Conservation (phyloP, 2,797 vertebrate genomes). For the Acrossocheilus fasciatus region DNA sequence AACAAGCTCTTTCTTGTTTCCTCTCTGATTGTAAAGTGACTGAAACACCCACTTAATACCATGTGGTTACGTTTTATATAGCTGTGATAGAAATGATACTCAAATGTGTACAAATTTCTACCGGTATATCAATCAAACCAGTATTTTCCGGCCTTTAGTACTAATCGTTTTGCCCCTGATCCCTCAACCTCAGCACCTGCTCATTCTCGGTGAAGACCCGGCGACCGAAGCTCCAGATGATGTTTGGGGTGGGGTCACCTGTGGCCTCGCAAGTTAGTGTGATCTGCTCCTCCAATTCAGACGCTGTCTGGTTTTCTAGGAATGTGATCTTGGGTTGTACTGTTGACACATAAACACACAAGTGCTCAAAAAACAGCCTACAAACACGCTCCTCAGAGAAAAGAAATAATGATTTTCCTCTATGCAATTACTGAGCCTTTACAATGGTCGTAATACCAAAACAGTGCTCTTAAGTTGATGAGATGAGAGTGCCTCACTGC, state of each 20-base stretch:
- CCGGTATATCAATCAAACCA: background rate
- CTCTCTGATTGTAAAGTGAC: background rate
- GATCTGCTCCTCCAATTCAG: constrained; percentile 92
- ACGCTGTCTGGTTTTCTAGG: constrained; percentile 92
- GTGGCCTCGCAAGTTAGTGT: constrained; percentile 95
- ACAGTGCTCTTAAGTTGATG: constrained; percentile 27
- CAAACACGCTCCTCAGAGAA: background rate
- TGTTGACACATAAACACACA: constrained; percentile 63
- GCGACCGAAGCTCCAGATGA: constrained; percentile 92
- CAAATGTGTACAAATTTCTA: constrained; percentile 12
- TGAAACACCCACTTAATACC: background rate
- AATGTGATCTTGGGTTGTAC: constrained; percentile 96
- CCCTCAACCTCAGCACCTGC: constrained; percentile 82
- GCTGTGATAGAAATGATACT: background rate
- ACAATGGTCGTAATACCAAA: constrained; percentile 23
- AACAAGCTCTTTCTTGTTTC: background rate
- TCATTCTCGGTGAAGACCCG: constrained; percentile 91
- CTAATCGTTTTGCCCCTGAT: background rate
- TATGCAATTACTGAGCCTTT: constrained; percentile 36
- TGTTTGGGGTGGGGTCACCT: constrained; percentile 94
- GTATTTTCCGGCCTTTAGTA: constrained; percentile 16
- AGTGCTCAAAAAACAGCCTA: background rate
- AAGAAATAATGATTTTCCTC: constrained; percentile 45
- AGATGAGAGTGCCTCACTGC: constrained; percentile 22
- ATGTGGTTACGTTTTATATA: background rate